Base-by-base conservation (phyloP, 2,113 vertebrate species). In the Psettodes erumei region DNA sequence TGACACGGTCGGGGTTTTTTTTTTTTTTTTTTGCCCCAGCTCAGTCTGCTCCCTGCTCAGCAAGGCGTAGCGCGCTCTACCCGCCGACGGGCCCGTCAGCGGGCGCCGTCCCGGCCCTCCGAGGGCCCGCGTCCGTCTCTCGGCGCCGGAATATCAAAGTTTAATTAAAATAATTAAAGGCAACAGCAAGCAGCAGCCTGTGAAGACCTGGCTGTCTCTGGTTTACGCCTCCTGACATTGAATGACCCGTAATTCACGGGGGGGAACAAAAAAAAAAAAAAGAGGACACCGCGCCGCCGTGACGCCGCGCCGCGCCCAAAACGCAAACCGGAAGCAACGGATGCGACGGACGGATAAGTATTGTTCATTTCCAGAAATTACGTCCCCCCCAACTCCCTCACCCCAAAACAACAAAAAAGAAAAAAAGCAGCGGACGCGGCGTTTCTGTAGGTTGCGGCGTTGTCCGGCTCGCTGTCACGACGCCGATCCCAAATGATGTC, bases 91-190 rank as follows among this genome's bases (percentile, higher is more conserved):
- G 91, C 86, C 90, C 85, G 91, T 90, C 89, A 87, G 79, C 59
- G 16, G 27, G 51, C 79, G 9, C 48, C 92, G 89, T 86, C 91
- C 82, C 86, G 73, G 83, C 90, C 91, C 94, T 96, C 95, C 84
- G 79, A 95, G 93, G 93, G 23, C 28, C 87, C 95, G 89, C n/a
- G n/a, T n/a, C 92, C 86, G 92, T 95, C 95, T 92, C 90, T 93
- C 54, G 73, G 92, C 93, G 88, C 93, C 93, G 87, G 85, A 96
- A 94, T 96, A 94, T 97, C 95, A 91, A 96, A 96, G 90, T 98
- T 98, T 96, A 96, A 97, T 98, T 96, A 96, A 97, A 97, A 95
- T 96, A 96, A 97, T 97, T 97, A 96, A 96, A 97, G 92, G 94
- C 94, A 97, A 95, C 96, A 96, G 96, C 95, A 94, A 96, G 95